Evolutionary conservation across 2,797 vertebrate genomes (phyloP).

Genomic region (Furcifer pardalis): DNA sequence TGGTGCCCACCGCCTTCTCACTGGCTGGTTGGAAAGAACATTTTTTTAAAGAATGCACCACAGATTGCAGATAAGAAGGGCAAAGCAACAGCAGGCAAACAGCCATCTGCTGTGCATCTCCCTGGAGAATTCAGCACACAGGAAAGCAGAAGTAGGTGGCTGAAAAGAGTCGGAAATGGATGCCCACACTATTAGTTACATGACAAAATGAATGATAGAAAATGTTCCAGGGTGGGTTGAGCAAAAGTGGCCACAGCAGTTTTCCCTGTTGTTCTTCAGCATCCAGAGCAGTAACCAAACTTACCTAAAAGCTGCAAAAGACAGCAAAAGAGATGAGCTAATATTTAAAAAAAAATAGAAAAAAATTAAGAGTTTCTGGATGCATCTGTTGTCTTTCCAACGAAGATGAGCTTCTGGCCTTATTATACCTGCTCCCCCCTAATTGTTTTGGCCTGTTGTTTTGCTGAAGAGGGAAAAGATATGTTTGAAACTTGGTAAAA

Average conservation of each 20-base stretch:
- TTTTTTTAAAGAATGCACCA: slow-evolving; percentile 50
- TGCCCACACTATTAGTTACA: slow-evolving; percentile 88
- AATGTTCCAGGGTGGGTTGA: slow-evolving; percentile 73
- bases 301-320: neutral
- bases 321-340: too few relatives aligned
- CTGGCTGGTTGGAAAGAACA: neutral
- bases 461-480: neutral
- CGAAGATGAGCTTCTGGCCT: too few relatives aligned
- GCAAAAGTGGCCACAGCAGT: slow-evolving; percentile 60
- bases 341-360: too few relatives aligned
- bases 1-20: neutral
- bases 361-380: too few relatives aligned
- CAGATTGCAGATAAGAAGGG: slow-evolving; percentile 71
- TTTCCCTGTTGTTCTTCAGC: slow-evolving; percentile 5
- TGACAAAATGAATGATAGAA: slow-evolving; percentile 86
- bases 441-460: too few relatives aligned
- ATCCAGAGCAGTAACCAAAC: slow-evolving; percentile 53
- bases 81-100: slow-evolving; percentile 67
- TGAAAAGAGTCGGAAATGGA: slow-evolving; percentile 80
- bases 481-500: slow-evolving; percentile 71
- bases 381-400: too few relatives aligned
- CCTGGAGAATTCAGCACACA: slow-evolving; percentile 75
- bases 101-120: slow-evolving; percentile 80
- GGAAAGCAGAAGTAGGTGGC: slow-evolving; percentile 73
- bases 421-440: too few relatives aligned